Evolutionary conservation across 2,113 vertebrate genomes (phyloP).

Genomic region (Prinia subflava): DNA sequence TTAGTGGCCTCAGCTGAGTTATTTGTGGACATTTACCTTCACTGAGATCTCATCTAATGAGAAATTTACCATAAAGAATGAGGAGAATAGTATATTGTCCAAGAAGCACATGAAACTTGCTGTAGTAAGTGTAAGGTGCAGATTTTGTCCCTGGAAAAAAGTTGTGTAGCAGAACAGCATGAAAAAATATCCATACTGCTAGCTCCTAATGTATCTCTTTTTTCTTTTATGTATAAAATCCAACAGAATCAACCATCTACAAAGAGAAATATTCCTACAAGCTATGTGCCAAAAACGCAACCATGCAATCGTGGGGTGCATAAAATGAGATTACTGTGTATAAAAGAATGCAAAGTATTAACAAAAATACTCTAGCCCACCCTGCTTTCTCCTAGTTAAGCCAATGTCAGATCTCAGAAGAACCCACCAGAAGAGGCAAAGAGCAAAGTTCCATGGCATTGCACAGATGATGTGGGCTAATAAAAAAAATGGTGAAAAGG

Average conservation of each 20-base stretch:
- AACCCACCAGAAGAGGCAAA: background rate
- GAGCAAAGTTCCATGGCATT: accelerated
- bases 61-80: background rate
- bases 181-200: background rate
- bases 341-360: background rate
- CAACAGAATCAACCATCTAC: background rate
- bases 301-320: background rate
- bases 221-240: background rate
- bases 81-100: background rate
- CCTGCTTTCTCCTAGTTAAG: background rate
- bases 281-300: background rate
- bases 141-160: background rate
- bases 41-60: background rate
- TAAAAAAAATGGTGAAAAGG: background rate
- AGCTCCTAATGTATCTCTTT: background rate
- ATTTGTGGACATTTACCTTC: background rate
- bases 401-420: background rate
- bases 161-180: background rate
- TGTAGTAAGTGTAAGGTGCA: background rate
- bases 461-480: background rate
- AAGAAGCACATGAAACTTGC: background rate
- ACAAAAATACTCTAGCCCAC: background rate
- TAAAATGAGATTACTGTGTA: background rate
- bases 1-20: background rate
- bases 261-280: background rate